These are phyloP conservation scores for Meloidogyne hapla DNA, from an alignment of 1,140 invertebrate genomes.

Conservation along the genomic window DNA sequence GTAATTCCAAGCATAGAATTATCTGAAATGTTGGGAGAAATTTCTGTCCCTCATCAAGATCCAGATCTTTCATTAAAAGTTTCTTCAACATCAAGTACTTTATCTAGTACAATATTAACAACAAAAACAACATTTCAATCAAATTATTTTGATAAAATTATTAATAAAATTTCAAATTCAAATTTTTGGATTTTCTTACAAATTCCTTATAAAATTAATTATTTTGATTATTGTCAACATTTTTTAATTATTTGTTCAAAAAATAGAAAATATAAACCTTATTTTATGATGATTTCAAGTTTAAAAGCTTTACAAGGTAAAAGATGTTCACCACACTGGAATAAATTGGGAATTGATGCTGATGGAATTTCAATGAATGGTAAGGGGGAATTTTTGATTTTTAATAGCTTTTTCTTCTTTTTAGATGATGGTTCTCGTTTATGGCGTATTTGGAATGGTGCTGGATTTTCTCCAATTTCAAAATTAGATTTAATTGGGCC, in stretches of 20 bases:
- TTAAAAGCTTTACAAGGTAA: neutral
- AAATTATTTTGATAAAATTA: neutral
- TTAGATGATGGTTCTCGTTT: conserved; percentile 40
- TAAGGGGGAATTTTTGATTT: neutral
- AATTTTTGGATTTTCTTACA: neutral
- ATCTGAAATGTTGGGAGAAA: neutral
- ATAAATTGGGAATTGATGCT: neutral
- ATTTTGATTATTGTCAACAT: neutral
- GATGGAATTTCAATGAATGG: neutral
- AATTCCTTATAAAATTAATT: neutral
- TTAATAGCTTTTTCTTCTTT: neutral
- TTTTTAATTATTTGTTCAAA: neutral
- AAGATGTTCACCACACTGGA: neutral
- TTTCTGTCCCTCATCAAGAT: neutral
- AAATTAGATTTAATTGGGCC: conserved; percentile 25
- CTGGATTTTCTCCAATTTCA: conserved; percentile 41
- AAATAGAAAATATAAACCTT: neutral
- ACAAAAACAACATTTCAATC: neutral
- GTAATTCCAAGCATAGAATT: neutral
- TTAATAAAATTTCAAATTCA: neutral
- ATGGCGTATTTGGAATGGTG: conserved; percentile 33
- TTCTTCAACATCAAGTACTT: neutral
- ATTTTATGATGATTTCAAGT: neutral
- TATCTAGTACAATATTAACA: neutral
- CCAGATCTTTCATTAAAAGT: neutral